Evolutionary conservation across 2,797 vertebrate genomes (phyloP).

Genomic region (Rhinophrynus dorsalis): DNA sequence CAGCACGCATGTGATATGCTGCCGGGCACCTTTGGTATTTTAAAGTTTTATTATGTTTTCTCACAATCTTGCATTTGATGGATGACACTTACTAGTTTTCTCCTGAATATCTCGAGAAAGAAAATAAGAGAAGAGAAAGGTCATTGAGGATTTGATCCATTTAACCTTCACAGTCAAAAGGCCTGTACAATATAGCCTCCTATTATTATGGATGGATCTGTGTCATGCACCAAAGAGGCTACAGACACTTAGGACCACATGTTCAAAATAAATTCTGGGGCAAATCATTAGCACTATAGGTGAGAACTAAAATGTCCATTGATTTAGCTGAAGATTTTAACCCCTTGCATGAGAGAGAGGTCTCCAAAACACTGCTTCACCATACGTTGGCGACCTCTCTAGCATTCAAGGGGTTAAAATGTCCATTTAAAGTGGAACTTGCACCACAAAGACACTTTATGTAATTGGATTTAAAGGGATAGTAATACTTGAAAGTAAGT

Average conservation of each 20-base stretch:
- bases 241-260: background rate
- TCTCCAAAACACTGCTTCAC: too few species aligned
- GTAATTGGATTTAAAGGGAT: too few species aligned
- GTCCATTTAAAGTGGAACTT: too few species aligned
- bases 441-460: too few species aligned
- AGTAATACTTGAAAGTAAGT: too few species aligned
- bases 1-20: slow-evolving; percentile 30
- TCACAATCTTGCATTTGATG: slow-evolving; percentile 38
- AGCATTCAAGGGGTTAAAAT: too few species aligned
- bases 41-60: slow-evolving; percentile 43
- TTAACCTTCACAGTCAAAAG: slow-evolving; percentile 41
- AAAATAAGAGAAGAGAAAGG: slow-evolving; percentile 30
- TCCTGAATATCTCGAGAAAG: slow-evolving; percentile 29
- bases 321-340: too few species aligned
- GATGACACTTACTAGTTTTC: slow-evolving; percentile 40
- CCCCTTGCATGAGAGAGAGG: too few species aligned
- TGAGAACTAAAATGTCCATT: too few species aligned
- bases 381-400: too few species aligned
- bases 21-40: slow-evolving; percentile 26
- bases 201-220: slow-evolving; percentile 7
- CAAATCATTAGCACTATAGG: too few species aligned
- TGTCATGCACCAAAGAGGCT: background rate
- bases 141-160: slow-evolving; percentile 36
- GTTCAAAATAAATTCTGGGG: too few species aligned
- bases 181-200: slow-evolving; percentile 9